Evolutionary conservation across 2,888 invertebrate species (phyloP).

Genomic region (Ophioninae sp.): DNA sequence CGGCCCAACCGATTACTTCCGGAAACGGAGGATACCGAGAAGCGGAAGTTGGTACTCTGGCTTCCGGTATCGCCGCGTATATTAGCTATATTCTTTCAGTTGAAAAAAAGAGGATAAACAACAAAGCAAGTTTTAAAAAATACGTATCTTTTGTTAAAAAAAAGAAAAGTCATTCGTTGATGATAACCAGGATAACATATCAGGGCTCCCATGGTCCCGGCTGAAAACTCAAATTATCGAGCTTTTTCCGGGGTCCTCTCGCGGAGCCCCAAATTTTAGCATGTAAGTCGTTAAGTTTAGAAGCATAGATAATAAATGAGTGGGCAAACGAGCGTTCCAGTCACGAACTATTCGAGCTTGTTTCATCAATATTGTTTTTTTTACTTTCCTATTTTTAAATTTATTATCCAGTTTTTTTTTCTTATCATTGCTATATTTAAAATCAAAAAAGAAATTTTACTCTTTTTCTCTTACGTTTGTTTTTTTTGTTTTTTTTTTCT

Average conservation of each 20-base stretch:
- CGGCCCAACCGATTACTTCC: constrained; percentile 47
- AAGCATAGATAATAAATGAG: constrained; percentile 63
- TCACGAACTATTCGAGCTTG: constrained; percentile 45
- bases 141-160: constrained; percentile 63
- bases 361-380: constrained; percentile 18
- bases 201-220: constrained; percentile 70
- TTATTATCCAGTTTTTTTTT: neutral
- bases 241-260: constrained; percentile 62
- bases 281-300: constrained; percentile 74
- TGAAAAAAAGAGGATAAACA: constrained; percentile 37
- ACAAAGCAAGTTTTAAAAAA: neutral
- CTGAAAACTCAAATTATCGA: constrained; percentile 61
- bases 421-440: neutral
- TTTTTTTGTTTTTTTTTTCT: too few species aligned
- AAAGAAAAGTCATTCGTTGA: constrained; percentile 72
- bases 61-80: constrained; percentile 56
- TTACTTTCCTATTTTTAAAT: neutral
- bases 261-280: constrained; percentile 68
- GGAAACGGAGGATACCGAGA: constrained; percentile 67
- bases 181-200: constrained; percentile 80
- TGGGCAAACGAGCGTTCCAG: constrained; percentile 45
- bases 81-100: constrained; percentile 53
- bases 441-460: neutral
- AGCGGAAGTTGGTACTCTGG: constrained; percentile 71
- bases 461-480: neutral